These are phyloP conservation scores for Anarrhichthys ocellatus DNA, from an alignment of 2,113 vertebrate genomes.

Conservation along the genomic window DNA sequence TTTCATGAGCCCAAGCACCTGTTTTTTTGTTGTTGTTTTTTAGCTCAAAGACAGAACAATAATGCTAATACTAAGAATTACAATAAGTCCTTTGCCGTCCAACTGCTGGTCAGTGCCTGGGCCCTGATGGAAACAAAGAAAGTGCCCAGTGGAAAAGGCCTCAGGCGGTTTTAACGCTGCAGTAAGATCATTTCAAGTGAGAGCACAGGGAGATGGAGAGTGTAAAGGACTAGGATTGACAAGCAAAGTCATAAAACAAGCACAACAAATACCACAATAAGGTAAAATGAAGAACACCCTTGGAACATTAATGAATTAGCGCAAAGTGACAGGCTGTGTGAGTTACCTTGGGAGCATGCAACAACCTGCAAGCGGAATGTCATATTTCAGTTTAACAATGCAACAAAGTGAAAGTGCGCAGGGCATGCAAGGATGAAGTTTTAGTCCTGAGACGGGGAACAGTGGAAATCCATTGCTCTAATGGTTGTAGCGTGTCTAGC, in stretches of 20 bases:
- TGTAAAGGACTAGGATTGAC: constrained; percentile 22
- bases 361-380: constrained; percentile 51
- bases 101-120: neutral
- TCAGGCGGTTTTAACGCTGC: neutral
- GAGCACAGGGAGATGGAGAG: neutral
- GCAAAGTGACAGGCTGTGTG: constrained; percentile 48
- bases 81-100: neutral
- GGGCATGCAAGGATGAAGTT: constrained; percentile 30
- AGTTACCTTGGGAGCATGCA: constrained; percentile 37
- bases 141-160: neutral
- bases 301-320: constrained; percentile 19
- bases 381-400: constrained; percentile 57
- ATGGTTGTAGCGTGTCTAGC: constrained; percentile 60
- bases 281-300: constrained; percentile 35
- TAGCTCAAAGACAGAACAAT: neutral
- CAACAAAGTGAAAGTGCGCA: constrained; percentile 22
- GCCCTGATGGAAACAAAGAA: neutral
- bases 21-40: neutral
- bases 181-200: neutral
- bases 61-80: neutral
- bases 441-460: constrained; percentile 41
- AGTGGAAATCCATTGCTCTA: constrained; percentile 70
- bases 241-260: constrained; percentile 40
- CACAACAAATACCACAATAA: constrained; percentile 30
- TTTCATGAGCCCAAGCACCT: neutral